Base-by-base conservation (phyloP, 2,888 invertebrate genomes). In the Rhingia campestris region DNA sequence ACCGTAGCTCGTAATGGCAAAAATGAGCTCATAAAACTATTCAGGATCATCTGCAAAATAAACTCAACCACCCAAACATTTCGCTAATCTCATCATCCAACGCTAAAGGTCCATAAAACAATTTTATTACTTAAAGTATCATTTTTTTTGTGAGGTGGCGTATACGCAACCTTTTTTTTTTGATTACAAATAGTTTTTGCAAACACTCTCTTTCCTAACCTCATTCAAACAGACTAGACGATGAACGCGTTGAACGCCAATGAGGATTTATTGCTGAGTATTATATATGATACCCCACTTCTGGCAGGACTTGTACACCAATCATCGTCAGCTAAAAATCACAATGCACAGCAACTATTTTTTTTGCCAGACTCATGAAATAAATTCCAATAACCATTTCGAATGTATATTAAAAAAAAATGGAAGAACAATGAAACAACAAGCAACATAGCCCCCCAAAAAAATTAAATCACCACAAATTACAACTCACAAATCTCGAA, bases 381-480 rank as follows among this genome's bases (percentile, higher is more conserved):
- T 70, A 77, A 77, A 77, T 77, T 49, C 63, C 77, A 64, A 77
- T 77, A 77, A 77, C 58, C 77, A 61, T 76, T 33, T 32, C 61
- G 49, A 41, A n/a, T 63, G 69, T 59, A 39, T 67, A 76, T 67
- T 76, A 59, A 75, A 43, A 59, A 59, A 4, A 12, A 58, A 35
- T 6, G 33, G 35, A 7, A 61, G 4, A 53, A 47, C n/a, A 12
- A 30, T 30, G 41, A 51, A 41, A 39, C 1, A 6, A 66, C 22
- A 41, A 47, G 37, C 47, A 47, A 69, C 37, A 53, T 7, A 43
- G 22, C 22, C 22, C 54, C 59, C 61, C 76, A 81, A 81, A 81
- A 77, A 76, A 81, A 81, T 76, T 63, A 74, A 77, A 82, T 74
- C 69, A 74, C 82, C 82, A 73, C 82, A 82, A 82, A 82, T 82